Percentiles rank a stretch among this genome's conserved stretches.
These are phyloP conservation scores for Galerucella nymphaeae DNA, from an alignment of 2,888 invertebrate genomes.

Conservation along the genomic window DNA sequence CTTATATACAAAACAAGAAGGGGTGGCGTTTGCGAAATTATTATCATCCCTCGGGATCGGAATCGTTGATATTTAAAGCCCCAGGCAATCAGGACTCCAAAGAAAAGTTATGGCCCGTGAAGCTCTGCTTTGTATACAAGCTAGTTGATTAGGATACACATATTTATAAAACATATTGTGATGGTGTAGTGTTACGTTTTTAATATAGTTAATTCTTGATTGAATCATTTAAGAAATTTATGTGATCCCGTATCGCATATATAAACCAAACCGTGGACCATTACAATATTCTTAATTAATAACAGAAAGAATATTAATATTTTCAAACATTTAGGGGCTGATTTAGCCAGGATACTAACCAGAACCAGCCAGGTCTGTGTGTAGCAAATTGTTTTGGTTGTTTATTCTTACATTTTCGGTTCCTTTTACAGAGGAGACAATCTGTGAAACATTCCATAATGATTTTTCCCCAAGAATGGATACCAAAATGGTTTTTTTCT, in stretches of 20 bases:
- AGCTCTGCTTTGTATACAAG: conserved; percentile 51
- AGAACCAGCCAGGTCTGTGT: too few relatives aligned
- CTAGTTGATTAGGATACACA: conserved; percentile 51
- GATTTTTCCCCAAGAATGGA: too few relatives aligned
- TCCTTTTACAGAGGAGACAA: too few relatives aligned
- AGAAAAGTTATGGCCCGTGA: conserved; percentile 63
- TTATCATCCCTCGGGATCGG: conserved; percentile 68
- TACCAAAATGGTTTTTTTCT: too few relatives aligned
- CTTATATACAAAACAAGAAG: conserved; percentile 43
- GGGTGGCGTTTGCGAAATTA: conserved; percentile 35
- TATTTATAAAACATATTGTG: conserved; percentile 39
- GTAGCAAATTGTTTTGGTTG: too few relatives aligned
- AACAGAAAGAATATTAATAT: too few relatives aligned
- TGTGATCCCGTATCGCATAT: conserved; percentile 3
- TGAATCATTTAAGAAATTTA: conserved; percentile 31
- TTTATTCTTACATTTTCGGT: too few relatives aligned
- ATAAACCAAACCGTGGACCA: not conserved
- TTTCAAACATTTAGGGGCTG: too few relatives aligned
- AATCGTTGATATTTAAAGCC: conserved; percentile 78
- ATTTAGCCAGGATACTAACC: too few relatives aligned
- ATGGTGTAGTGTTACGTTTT: conserved; percentile 15
- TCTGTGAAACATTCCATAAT: too few relatives aligned
- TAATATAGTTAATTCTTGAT: conserved; percentile 32
- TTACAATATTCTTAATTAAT: too few relatives aligned
- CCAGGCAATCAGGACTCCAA: conserved; percentile 62